phyloP scores from a whole-genome alignment of 2,113 vertebrate genomes.

The Sphyrna mokarran region DNA sequence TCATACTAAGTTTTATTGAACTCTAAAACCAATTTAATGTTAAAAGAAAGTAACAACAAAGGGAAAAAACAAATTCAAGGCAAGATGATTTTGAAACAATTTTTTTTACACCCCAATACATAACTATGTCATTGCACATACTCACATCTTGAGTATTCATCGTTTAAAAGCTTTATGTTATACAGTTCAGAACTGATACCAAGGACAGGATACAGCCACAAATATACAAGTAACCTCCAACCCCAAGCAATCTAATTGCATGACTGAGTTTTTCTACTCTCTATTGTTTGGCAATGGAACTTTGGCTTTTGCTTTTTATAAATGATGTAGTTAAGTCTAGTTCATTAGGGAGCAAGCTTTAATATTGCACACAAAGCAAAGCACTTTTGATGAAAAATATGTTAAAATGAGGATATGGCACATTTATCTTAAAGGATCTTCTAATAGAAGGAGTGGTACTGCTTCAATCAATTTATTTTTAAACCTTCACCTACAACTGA shows the following conservation, averaged over 20 bases:
- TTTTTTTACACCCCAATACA: background rate
- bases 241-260: background rate
- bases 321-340: background rate
- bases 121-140: background rate
- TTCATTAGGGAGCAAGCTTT: background rate
- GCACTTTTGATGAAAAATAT: background rate
- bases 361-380: background rate
- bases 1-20: background rate
- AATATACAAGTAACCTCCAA: background rate
- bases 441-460: background rate
- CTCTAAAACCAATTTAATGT: background rate
- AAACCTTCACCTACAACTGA: background rate
- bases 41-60: background rate
- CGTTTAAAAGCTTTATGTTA: background rate
- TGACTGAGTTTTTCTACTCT: background rate
- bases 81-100: background rate
- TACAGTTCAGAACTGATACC: background rate
- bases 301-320: background rate
- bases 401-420: background rate
- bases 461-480: background rate
- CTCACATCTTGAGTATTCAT: background rate
- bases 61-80: background rate
- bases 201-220: background rate
- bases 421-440: background rate
- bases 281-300: background rate